Evolutionary conservation across 2,797 vertebrate species (phyloP), one percentile per base, ranked within the genome.

Genomic region (Melanotaenia nigrans): DNA sequence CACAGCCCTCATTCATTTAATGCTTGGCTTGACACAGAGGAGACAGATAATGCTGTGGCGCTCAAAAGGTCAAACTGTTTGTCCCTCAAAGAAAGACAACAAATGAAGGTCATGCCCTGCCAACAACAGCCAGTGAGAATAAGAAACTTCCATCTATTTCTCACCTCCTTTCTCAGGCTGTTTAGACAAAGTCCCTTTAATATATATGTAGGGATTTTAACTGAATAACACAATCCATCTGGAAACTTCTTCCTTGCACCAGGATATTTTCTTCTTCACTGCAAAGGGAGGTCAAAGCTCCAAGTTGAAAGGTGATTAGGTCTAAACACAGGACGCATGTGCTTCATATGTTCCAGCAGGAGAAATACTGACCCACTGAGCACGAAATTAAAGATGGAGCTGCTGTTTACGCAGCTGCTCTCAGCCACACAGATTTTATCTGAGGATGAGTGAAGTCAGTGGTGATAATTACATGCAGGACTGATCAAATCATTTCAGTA

Each of bases 41-140:
- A 65, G 35, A 69, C 58, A 79, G 75, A 89, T 87, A 81, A 85
- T 79, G 61, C 61, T 36, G 77, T 73, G 81, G 75, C 80, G 85
- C 87, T 83, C 68, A 57, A 85, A 81, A 88, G 83, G 76, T 89
- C 79, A 82, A 90, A 90, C 87, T 87, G 87, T 90, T 85, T 90
- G 89, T 88, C 88, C 71, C 87, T 68, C 71, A 68, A 56, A 77
- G 85, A 88, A 81, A 22, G 72, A 83, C 78, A 90, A 84, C 86
- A 90, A 88, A 87, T 80, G 76, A 79, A 88, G 90, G 88, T 87
- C 84, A 63, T 61, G 81, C 53, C 86, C 86, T 71, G 54, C 45
- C 75, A 76, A 92, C 86, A 90, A 90, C 77, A 65, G 59, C 24
- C 45, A 68, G 38, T 36, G 55, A 49, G 71, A 66, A 65, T 67